Evolutionary conservation across 2,797 vertebrate species (phyloP), one percentile per base, ranked within the genome.

Genomic region (Periparus ater): DNA sequence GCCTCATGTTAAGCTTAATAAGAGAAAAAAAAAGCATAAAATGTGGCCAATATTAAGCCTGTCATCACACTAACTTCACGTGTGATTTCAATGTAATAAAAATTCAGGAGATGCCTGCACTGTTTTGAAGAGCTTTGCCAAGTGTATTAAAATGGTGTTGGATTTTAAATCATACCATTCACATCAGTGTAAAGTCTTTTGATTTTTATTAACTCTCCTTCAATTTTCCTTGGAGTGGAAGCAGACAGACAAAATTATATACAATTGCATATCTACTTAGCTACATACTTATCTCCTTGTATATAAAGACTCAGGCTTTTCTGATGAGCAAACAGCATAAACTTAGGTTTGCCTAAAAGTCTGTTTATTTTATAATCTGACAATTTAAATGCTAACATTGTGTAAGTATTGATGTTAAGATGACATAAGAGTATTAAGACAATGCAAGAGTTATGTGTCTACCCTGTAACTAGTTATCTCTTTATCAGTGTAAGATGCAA

Each of bases 1-100:
- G 57, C 42, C 36, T 90, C 36, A 85, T 68, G n/a, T 72, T 91
- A 89, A 93, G 73, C 75, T 95, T 63, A 77, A 85, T 61, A 76
- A 63, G 84, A 83, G 18, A 53, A 58, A 63, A 74, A 40, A 17
- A 90, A 85, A 9, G 7, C 32, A 94, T 27, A 66, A 92, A 91
- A 84, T 36, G 14, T 29, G 30, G 30, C 26, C 40, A 89, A 81
- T 48, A 81, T 68, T 89, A 85, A 96, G 23, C 62, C 42, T 80
- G 32, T 65, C 29, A 76, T 47, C 63, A 90, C 1, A 34, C 67
- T 42, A 72, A 68, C 29, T 82, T 85, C 34, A 58, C 38, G 7
- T 58, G 65, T 25, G 17, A 91, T 78, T 94, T 78, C 29, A 73
- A 4, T 26, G 29, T 26, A 88, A 67, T 63, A 92, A 89, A 85